These are phyloP conservation scores for Mormyrus proboscirostris DNA, from an alignment of 2,797 vertebrate species.

Conservation along the genomic window DNA sequence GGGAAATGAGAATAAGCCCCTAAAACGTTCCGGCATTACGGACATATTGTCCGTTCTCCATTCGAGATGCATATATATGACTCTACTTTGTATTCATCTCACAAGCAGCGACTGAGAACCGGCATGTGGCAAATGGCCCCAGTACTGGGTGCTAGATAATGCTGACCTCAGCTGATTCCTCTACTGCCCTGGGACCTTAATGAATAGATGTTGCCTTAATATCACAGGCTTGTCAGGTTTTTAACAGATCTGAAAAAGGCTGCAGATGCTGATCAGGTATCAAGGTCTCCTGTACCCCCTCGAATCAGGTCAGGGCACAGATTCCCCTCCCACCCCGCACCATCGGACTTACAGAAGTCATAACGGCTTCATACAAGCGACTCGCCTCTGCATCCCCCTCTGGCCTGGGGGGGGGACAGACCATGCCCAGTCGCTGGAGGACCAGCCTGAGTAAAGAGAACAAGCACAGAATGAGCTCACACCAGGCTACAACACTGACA, in stretches of 20 bases:
- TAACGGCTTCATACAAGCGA: constrained; percentile 47
- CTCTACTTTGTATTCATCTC: background rate
- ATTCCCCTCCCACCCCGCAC: background rate
- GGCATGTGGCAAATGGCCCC: background rate
- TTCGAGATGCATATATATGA: background rate
- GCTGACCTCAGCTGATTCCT: background rate
- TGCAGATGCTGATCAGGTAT: background rate
- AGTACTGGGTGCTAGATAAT: background rate
- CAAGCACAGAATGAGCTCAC: background rate
- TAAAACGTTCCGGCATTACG: too few relatives aligned
- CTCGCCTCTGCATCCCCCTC: constrained; percentile 53
- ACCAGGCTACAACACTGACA: background rate
- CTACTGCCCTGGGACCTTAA: background rate
- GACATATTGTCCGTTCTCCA: background rate
- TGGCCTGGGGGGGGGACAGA: constrained; percentile 53
- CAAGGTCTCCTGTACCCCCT: background rate
- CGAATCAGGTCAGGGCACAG: background rate
- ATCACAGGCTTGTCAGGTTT: background rate
- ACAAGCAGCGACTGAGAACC: background rate
- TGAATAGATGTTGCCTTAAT: background rate
- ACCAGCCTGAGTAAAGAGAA: constrained; percentile 44
- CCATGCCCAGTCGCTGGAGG: constrained; percentile 58
- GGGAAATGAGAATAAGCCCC: background rate
- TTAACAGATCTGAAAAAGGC: background rate
- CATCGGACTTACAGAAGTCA: constrained; percentile 58